These are phyloP conservation scores for Chelon auratus DNA, from an alignment of 2,797 vertebrate genomes.

Conservation along the genomic window DNA sequence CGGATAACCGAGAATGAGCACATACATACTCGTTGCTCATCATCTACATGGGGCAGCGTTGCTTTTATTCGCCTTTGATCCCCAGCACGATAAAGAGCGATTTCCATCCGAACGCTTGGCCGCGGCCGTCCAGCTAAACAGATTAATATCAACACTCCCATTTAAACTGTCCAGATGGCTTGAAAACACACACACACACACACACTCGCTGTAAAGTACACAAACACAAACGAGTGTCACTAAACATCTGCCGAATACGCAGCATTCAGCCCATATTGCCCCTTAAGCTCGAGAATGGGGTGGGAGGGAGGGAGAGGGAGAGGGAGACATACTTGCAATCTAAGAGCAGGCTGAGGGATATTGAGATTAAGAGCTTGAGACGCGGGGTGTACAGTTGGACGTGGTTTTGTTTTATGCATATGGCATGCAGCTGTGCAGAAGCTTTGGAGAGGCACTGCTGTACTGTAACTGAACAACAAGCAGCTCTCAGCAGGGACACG, in stretches of 20 bases:
- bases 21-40: background rate
- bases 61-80: slow-evolving; percentile 73
- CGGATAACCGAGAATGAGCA: slow-evolving; percentile 34
- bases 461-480: slow-evolving; percentile 71
- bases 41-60: slow-evolving; percentile 31
- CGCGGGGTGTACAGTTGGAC: slow-evolving; percentile 62
- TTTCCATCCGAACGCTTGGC: slow-evolving; percentile 74
- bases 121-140: slow-evolving; percentile 82
- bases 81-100: slow-evolving; percentile 67
- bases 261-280: slow-evolving; percentile 71
- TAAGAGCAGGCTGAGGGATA: slow-evolving; percentile 75
- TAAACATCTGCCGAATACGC: slow-evolving; percentile 84
- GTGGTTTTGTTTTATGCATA: slow-evolving; percentile 72
- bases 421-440: slow-evolving; percentile 75
- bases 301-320: slow-evolving; percentile 51
- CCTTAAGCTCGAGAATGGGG: slow-evolving; percentile 67
- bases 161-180: slow-evolving; percentile 85
- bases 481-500: slow-evolving; percentile 45
- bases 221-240: slow-evolving; percentile 77
- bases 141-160: slow-evolving; percentile 87
- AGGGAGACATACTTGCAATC: slow-evolving; percentile 72
- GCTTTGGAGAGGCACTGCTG: slow-evolving; percentile 52
- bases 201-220: slow-evolving; percentile 55
- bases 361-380: slow-evolving; percentile 80
- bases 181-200: slow-evolving; percentile 65